Evolutionary conservation across 2,797 vertebrate genomes (phyloP).

Genomic region (Kryptolebias ocellatus): DNA sequence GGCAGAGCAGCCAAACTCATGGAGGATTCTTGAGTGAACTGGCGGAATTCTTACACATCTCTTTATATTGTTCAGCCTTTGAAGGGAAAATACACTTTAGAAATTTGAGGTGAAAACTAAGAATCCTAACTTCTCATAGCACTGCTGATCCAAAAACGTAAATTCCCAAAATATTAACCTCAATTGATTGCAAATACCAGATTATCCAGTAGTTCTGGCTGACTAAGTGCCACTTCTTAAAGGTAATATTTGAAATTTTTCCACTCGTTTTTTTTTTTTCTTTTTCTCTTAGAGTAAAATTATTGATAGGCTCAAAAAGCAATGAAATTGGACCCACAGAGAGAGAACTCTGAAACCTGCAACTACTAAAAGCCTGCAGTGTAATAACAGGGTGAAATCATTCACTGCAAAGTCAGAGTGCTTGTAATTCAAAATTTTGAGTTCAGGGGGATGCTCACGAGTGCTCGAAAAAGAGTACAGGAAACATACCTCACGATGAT

Average conservation of each 20-base stretch:
- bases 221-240: background rate
- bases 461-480: background rate
- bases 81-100: too few relatives aligned
- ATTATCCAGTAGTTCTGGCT: background rate
- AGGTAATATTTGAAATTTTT: background rate
- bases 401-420: background rate
- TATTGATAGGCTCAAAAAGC: background rate
- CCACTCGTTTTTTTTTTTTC: background rate
- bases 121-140: background rate
- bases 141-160: background rate
- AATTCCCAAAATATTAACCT: background rate
- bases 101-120: too few relatives aligned
- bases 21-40: too few relatives aligned
- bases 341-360: background rate
- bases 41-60: too few relatives aligned
- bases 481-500: background rate
- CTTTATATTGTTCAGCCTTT: too few relatives aligned
- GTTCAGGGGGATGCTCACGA: background rate
- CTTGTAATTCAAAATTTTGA: background rate
- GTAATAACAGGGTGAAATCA: background rate
- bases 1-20: too few relatives aligned
- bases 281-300: background rate
- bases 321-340: background rate
- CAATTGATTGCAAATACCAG: background rate
- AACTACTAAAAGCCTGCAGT: background rate